Conservation (phyloP, 2,888 invertebrate species). For the Tenthredo scrophulariae region DNA sequence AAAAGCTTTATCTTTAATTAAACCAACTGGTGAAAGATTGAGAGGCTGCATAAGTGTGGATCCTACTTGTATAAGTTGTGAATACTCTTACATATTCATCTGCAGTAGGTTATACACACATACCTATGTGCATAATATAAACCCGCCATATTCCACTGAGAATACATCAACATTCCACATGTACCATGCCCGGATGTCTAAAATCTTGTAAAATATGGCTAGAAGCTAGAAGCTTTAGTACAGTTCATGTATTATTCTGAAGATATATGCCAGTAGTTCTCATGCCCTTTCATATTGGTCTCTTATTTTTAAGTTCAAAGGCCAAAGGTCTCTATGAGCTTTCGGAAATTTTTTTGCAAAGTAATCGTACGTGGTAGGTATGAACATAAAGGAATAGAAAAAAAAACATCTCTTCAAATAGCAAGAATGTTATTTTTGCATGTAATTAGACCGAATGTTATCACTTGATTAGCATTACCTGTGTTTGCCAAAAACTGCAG, state of each 20-base stretch:
- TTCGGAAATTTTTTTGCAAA: background rate
- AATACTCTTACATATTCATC: conserved; percentile 3
- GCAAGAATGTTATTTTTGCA: background rate
- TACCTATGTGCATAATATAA: background rate
- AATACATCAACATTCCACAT: background rate
- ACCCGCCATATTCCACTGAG: background rate
- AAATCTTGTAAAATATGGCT: conserved; percentile 35
- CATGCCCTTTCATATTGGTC: background rate
- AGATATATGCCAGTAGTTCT: background rate
- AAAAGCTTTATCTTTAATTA: conserved; percentile 39
- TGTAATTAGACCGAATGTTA: background rate
- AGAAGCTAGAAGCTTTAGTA: conserved; percentile 14
- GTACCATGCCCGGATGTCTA: conserved; percentile 27
- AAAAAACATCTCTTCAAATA: background rate
- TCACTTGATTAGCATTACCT: background rate
- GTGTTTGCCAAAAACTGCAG: background rate
- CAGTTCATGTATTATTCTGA: conserved; percentile 31
- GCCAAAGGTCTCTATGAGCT: background rate
- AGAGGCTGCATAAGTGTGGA: conserved; percentile 1
- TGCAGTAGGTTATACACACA: background rate
- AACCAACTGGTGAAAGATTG: conserved; percentile 25
- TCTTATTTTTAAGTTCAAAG: background rate
- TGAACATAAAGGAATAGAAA: background rate
- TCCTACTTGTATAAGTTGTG: background rate
- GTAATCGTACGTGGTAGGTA: background rate